Conservation (phyloP, 2,888 invertebrate genomes). For the Diarsia dahlii region DNA sequence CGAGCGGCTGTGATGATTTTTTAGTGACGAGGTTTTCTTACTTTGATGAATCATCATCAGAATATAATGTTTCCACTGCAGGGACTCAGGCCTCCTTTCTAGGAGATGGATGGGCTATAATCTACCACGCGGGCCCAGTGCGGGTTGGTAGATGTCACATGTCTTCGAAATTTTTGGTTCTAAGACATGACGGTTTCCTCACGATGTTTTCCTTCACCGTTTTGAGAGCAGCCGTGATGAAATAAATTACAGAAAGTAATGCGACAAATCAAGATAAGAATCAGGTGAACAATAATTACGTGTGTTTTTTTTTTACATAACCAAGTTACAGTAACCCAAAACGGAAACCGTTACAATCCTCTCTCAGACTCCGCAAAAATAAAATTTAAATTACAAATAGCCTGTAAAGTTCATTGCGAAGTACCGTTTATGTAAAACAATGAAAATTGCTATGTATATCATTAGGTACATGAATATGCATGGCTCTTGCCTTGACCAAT, state of each 20-base stretch:
- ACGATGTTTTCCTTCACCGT: no score
- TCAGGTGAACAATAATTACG: background rate
- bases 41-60: background rate
- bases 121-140: no score
- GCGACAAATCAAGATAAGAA: background rate
- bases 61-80: no score
- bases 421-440: constrained; percentile 63
- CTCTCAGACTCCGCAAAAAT: constrained; percentile 37
- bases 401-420: constrained; percentile 51
- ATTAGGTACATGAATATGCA: constrained; percentile 62
- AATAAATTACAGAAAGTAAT: no score
- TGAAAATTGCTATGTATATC: constrained; percentile 62
- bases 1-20: no score
- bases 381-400: constrained; percentile 46
- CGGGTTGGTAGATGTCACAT: no score
- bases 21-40: no score
- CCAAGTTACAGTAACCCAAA: constrained; percentile 26
- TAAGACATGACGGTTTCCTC: no score
- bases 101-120: no score
- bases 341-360: constrained; percentile 40
- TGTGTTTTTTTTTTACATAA: constrained; percentile 17
- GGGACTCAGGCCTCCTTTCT: no score
- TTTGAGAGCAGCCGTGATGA: no score
- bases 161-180: no score
- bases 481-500: constrained; percentile 61